These are phyloP conservation scores for Drosophila nikananu DNA, from an alignment of 1,140 invertebrate species.

Conservation along the genomic window DNA sequence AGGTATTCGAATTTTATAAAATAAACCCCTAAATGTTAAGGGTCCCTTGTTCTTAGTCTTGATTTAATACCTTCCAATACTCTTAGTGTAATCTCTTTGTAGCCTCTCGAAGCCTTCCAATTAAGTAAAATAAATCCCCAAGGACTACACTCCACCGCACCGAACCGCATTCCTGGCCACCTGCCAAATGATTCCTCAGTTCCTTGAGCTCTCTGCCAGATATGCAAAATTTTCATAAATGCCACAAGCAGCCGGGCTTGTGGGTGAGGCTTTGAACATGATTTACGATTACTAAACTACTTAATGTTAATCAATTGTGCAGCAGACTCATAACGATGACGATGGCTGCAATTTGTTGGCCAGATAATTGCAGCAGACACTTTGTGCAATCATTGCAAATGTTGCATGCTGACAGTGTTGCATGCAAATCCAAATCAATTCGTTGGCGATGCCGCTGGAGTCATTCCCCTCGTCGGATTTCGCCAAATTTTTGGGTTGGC, in stretches of 20 bases:
- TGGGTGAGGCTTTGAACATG: slow-evolving; percentile 35
- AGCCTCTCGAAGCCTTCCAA: slow-evolving; percentile 13
- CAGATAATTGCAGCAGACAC: slow-evolving; percentile 59
- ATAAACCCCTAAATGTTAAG: background rate
- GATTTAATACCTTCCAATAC: background rate
- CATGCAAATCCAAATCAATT: slow-evolving; percentile 55
- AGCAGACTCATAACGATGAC: slow-evolving; percentile 34
- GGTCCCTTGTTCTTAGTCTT: too few relatives aligned
- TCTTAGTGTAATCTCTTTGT: slow-evolving; percentile 9
- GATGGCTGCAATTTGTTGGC: slow-evolving; percentile 37
- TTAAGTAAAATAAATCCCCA: slow-evolving; percentile 32
- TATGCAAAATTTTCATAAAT: slow-evolving; percentile 59
- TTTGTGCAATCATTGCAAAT: slow-evolving; percentile 56
- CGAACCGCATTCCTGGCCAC: slow-evolving; percentile 2
- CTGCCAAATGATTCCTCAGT: slow-evolving; percentile 26
- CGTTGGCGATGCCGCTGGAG: background rate
- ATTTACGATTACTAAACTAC: slow-evolving; percentile 74
- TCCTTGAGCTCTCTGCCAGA: slow-evolving; percentile 36
- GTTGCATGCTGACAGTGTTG: slow-evolving; percentile 45
- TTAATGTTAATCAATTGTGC: slow-evolving; percentile 74
- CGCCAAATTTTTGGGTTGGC: slow-evolving; percentile 60
- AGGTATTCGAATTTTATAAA: background rate
- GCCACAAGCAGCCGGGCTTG: slow-evolving; percentile 20
- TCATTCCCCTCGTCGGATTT: slow-evolving; percentile 1
- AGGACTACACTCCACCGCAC: background rate